These are phyloP conservation scores for Glaucopsyche alexis DNA, from an alignment of 2,888 invertebrate genomes.

Conservation along the genomic window DNA sequence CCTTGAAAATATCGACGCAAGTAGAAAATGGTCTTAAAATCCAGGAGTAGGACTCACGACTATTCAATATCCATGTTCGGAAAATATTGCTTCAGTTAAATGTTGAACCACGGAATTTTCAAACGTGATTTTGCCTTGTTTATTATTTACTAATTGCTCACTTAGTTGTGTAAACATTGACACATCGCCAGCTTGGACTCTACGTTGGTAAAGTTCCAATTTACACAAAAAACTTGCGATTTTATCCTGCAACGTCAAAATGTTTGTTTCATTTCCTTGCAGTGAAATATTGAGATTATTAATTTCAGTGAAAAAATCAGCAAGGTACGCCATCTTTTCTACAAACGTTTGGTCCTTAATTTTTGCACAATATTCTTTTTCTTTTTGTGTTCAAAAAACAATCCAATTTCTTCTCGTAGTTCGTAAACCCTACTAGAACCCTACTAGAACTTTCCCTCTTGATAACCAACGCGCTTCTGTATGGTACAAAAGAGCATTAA, in stretches of 20 bases:
- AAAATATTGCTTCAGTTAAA: conserved; percentile 41
- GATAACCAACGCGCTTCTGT: conserved; percentile 38
- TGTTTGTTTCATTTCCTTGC: conserved; percentile 36
- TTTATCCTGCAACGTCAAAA: conserved; percentile 36
- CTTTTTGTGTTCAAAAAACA: conserved; percentile 37
- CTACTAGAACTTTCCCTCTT: conserved; percentile 37
- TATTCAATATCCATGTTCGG: conserved; percentile 40
- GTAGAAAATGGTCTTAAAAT: conserved; percentile 39
- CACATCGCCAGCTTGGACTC: conserved; percentile 41
- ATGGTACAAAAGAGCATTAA: conserved; percentile 39
- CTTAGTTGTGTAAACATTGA: conserved; percentile 42
- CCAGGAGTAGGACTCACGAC: conserved; percentile 37
- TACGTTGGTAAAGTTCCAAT: conserved; percentile 43
- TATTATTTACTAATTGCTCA: conserved; percentile 38
- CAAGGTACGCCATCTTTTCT: conserved; percentile 34
- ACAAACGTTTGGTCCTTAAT: conserved; percentile 35
- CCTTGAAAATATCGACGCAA: conserved; percentile 29
- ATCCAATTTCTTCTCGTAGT: conserved; percentile 38
- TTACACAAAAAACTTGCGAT: conserved; percentile 39
- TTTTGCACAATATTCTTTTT: conserved; percentile 34
- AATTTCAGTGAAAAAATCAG: conserved; percentile 28
- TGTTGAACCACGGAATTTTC: conserved; percentile 40
- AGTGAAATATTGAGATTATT: conserved; percentile 32
- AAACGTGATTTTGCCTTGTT: conserved; percentile 40
- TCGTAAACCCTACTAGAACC: conserved; percentile 39